Evolutionary conservation across 2,888 invertebrate genomes (phyloP), one percentile per base, ranked within the genome.

Genomic region (Ligdia adustata): DNA sequence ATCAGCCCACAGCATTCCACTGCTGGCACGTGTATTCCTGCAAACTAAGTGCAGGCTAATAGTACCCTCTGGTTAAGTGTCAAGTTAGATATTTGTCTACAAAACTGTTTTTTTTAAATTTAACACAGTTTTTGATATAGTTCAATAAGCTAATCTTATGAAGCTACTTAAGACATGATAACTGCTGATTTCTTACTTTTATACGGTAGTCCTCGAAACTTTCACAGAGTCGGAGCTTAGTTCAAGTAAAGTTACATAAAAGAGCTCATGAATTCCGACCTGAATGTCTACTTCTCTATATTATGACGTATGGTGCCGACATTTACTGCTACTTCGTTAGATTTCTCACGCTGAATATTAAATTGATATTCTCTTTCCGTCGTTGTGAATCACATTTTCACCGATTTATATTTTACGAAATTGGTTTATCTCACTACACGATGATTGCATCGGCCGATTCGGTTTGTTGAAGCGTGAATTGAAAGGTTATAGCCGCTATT

Each of bases 221-320:
- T 81, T 66, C 64, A 61, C 51, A 62, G 63, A 64, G 75, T 72
- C 48, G 52, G 60, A 62, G 62, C 64, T 64, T 62, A 70, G 66
- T 74, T 77, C 72, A 74, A 81, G 76, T 74, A 71, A 69, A 71
- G 67, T 79, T 71, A 73, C 62, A 75, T 72, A 73, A 73, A 75
- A 76, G 69, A 70, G 57, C 68, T 68, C 69, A 68, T 74, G 77
- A 78, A 79, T 74, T 68, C 61, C 51, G 43, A 57, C 62, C 65
- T 64, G 52, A 54, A 56, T 62, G 66, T 67, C 69, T 59, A 66
- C 66, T 65, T 65, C 56, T 49, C 57, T 57, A 62, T 63, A 57
- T 64, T 69, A 66, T 69, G 64, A 69, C 63, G 58, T 58, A 64
- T 62, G 65, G 52, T 35, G 58, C 55, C 51, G 66, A 66, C 65